Evolutionary conservation across 2,888 invertebrate genomes (phyloP), one percentile per base, ranked within the genome.

Genomic region (Caenorhabditis drosophilae): DNA sequence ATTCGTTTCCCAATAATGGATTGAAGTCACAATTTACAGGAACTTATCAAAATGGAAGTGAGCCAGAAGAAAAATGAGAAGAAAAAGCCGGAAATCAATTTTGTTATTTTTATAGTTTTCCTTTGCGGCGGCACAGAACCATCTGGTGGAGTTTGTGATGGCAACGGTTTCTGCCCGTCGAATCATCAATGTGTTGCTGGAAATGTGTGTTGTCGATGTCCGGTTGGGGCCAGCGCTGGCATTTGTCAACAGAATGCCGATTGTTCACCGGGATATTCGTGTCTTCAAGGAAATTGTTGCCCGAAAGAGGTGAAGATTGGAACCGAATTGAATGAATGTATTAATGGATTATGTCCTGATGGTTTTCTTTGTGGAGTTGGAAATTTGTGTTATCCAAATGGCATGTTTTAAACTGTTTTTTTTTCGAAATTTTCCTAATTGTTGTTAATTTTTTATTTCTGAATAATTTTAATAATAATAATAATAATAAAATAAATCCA

Each of bases 161-260:
- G 42, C 41, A 67, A 69, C 44, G 67, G 70, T 4, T 34, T 53
- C 22, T 73, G 73, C 34, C 66, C 73, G 18, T 56, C 56, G 20
- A 69, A 69, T 25, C 54, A 52, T 40, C 51, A 54, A 7, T 73
- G 73, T 27, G 59, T 64, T 1, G 54, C 62, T 31, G 73, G 73
- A 58, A 73, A 73, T 48, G 55, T 68, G n/a, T 73, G 73, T 40
- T 73, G 70, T 42, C 55, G 59, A 12, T 69, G 69, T 26, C 53
- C 67, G 20, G 64, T 63, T 23, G 73, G 73, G 51, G 52, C 64
- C 1, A 68, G 67, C 38, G 61, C 55, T 25, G 71, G 71, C 12
- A 59, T 41, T 16, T 71, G 71, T 34, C 9, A 18, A 4, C 45
- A 27, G 16, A 41, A 58, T 11, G 36, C 50, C 26, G 66, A 60